These are phyloP conservation scores for Amphipoea oculea DNA, from an alignment of 2,888 invertebrate genomes.

Conservation along the genomic window DNA sequence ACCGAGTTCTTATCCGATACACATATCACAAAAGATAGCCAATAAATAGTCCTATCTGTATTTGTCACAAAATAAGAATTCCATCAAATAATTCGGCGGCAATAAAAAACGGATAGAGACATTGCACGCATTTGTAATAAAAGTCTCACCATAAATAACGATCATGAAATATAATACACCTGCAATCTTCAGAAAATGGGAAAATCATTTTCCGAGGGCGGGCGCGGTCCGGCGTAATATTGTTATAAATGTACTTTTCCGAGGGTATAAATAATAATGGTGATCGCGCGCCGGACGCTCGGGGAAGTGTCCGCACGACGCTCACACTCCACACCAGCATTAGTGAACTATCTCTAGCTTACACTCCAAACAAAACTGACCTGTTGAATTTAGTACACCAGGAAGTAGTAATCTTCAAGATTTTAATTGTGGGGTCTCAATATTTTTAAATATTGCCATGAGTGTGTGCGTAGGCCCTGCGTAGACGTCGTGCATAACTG, in stretches of 20 bases:
- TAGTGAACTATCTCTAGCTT: constrained; percentile 47
- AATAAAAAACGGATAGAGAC: constrained; percentile 90
- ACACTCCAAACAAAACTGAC: constrained; percentile 2
- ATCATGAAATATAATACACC: constrained; percentile 91
- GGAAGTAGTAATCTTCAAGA: not conserved
- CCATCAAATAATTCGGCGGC: constrained; percentile 87
- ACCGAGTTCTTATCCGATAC: constrained; percentile 75
- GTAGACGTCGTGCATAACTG: not conserved
- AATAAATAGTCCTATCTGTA: constrained; percentile 81
- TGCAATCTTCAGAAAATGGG: constrained; percentile 90
- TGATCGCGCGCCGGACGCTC: constrained; percentile 73
- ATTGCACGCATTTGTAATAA: constrained; percentile 90
- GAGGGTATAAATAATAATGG: constrained; percentile 89
- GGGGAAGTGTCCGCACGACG: constrained; percentile 70
- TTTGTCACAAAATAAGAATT: constrained; percentile 86
- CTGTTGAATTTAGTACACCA: constrained; percentile 13
- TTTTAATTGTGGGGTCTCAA: not conserved
- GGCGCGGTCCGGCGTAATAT: constrained; percentile 90
- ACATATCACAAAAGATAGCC: constrained; percentile 79
- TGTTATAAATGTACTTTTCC: constrained; percentile 90
- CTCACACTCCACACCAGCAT: constrained; percentile 42
- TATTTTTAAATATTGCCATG: not conserved
- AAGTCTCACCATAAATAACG: constrained; percentile 90
- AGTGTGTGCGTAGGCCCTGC: not conserved
- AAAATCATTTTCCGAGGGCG: constrained; percentile 90